Conservation (phyloP, 64 coral and sea anemone species). For the Exaiptasia diaphana region DNA sequence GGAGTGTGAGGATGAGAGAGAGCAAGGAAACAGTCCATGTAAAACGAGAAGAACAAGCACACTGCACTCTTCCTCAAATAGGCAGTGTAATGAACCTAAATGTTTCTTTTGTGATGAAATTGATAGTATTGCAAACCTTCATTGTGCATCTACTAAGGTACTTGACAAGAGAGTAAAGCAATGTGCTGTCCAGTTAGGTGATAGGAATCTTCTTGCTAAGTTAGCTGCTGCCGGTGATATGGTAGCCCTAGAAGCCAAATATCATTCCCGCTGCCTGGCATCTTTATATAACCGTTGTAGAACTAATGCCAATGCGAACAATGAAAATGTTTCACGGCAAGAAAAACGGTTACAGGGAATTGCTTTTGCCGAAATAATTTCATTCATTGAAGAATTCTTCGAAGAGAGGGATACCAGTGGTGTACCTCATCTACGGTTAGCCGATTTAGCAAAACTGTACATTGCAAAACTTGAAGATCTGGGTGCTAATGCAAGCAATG, state of each 20-base stretch:
- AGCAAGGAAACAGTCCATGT: background rate
- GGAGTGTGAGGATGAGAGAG: conserved; percentile 2
- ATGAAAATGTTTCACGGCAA: background rate
- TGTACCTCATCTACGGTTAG: conserved; percentile 4
- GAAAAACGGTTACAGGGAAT: conserved; percentile 3
- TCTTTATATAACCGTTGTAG: conserved; percentile 36
- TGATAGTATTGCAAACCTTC: background rate
- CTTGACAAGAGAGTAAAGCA: conserved; percentile 23
- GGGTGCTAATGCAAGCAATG: background rate
- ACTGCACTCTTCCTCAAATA: background rate
- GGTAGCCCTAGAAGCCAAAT: conserved; percentile 29
- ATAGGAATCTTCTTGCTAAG: conserved; percentile 34
- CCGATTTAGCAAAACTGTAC: conserved; percentile 32
- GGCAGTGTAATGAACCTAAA: background rate
- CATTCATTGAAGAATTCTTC: conserved; percentile 28
- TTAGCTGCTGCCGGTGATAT: conserved; percentile 27
- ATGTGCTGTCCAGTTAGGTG: conserved; percentile 6
- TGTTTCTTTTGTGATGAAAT: conserved; percentile 48
- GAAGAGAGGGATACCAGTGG: background rate
- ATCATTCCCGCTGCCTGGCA: conserved; percentile 20
- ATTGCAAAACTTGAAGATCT: background rate
- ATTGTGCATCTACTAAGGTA: conserved; percentile 13
- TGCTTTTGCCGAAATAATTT: conserved; percentile 18
- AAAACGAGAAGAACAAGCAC: conserved; percentile 16
- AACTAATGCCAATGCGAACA: conserved; percentile 2